Evolutionary conservation across 2,888 invertebrate species (phyloP), one percentile per base, ranked within the genome.

Genomic region (Noctua comes): DNA sequence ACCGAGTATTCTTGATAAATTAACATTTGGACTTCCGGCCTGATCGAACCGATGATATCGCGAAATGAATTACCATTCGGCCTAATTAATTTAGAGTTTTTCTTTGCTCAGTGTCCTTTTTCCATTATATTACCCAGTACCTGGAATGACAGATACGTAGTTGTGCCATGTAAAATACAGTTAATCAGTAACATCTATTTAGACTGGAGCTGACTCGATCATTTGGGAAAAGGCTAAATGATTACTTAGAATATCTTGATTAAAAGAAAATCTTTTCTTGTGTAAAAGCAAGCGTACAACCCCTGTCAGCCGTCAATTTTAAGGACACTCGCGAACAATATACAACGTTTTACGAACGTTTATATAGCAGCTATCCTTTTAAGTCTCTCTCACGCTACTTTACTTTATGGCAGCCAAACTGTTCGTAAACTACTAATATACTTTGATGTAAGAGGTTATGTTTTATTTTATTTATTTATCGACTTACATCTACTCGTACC

Each of bases 331-430:
- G 24, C 36, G 51, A 36, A 54, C 36, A 82, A 51, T 74, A 68
- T 62, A 51, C 24, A 43, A 59, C 5, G n/a, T 68, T 59, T 66
- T 70, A 83, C 16, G 65, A 83, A 83, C 57, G 24, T 76, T 69
- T 65, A 36, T 76, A 43, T 16, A 66, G 24, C 59, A 24, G 54
- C 36, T 46, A 27, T 69, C 48, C 68, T 69, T 57, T 64, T 69
- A 80, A 7, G 64, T 48, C 24, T 51, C 43, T 65, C 31, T 69
- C 51, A 65, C 11, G 36, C 31, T 57, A 48, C 69, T 66, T 83
- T 43, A 69, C 31, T 76, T 83, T 77, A 80, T 24, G 69, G 24
- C 59, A 27, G 10, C 7, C 51, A 70, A 83, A 83, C 54, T 81
- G 51, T 62, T 46, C 27, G 54, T 73, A 40, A 21, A 62, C 21